phyloP scores from a whole-genome alignment of 2,797 vertebrate species.

The Thaleichthys pacificus region DNA sequence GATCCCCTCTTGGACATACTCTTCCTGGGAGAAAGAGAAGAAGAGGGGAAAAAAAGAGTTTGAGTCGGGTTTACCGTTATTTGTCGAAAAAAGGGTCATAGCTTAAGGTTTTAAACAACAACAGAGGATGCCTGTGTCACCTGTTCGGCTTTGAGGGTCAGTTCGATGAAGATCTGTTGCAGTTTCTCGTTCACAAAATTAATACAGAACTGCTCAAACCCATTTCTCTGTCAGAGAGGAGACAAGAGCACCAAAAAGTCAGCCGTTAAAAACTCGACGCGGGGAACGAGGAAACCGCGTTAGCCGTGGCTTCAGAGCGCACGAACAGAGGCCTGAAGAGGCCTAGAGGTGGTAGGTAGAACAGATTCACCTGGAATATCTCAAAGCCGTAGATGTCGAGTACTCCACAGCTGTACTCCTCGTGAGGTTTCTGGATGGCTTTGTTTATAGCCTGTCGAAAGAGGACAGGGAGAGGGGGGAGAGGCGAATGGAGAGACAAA shows the following conservation, averaged over 20 bases:
- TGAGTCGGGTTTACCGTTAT: neutral
- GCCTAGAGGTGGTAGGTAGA: too few species aligned
- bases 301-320: neutral
- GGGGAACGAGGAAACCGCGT: neutral
- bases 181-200: conserved; percentile 99
- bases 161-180: conserved; percentile 97
- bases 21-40: conserved; percentile 77
- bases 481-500: neutral
- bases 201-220: conserved; percentile 98
- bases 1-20: conserved; percentile 97
- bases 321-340: too few species aligned
- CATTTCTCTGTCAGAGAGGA: conserved; percentile 82
- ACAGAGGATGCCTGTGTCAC: conserved; percentile 56
- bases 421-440: conserved; percentile 89
- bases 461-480: neutral
- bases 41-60: neutral
- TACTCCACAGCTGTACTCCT: conserved; percentile 92
- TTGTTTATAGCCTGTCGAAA: conserved; percentile 86
- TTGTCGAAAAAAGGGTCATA: too few species aligned
- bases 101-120: too few species aligned
- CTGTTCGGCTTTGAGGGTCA: conserved; percentile 98
- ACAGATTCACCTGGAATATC: conserved; percentile 88
- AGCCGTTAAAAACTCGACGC: neutral
- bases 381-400: conserved; percentile 98
- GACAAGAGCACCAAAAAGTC: neutral